A percentile compares a stretch with the other conserved stretches of the same genome.
Evolutionary conservation across 2,888 invertebrate genomes (phyloP).

Genomic region (Cataglyphis albicans): DNA sequence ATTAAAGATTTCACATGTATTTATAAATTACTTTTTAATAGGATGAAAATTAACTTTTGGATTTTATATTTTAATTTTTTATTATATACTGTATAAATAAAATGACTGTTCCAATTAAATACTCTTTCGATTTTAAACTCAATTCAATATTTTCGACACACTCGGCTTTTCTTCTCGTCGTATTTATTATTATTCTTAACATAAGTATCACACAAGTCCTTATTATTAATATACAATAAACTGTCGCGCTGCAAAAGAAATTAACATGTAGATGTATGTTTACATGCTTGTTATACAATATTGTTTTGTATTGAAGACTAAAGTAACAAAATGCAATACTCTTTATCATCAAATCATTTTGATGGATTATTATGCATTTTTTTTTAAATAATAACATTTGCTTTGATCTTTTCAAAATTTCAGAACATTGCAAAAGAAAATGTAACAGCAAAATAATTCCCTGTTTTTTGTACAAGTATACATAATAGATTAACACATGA

Average conservation of each 20-base stretch:
- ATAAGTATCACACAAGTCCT: slow-evolving; percentile 81
- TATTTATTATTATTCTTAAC: slow-evolving; percentile 73
- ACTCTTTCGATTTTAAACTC: slow-evolving; percentile 77
- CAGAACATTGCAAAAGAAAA: not conserved
- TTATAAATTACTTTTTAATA: slow-evolving; percentile 12
- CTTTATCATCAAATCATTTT: slow-evolving; percentile 16
- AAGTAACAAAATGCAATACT: slow-evolving; percentile 43
- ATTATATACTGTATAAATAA: slow-evolving; percentile 79
- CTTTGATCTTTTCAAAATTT: slow-evolving; percentile 18
- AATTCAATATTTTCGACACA: slow-evolving; percentile 72
- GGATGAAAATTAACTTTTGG: not conserved
- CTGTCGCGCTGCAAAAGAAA: slow-evolving; percentile 30
- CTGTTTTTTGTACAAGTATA: not conserved
- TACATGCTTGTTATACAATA: slow-evolving; percentile 21
- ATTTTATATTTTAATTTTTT: slow-evolving; percentile 45
- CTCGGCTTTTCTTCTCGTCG: slow-evolving; percentile 52
- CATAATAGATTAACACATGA: slow-evolving; percentile 11
- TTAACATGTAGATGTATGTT: slow-evolving; percentile 23
- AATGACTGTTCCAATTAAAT: slow-evolving; percentile 82
- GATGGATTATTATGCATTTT: slow-evolving; percentile 16
- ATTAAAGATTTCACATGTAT: not conserved
- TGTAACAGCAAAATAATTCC: slow-evolving; percentile 4
- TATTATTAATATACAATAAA: slow-evolving; percentile 51
- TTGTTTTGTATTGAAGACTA: slow-evolving; percentile 13
- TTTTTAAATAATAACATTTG: slow-evolving; percentile 27